Percentiles rank a stretch among this genome's conserved stretches.
Conservation (phyloP, 1,140 invertebrate species). For the Pachyrhynchus sulphureomaculatus region DNA sequence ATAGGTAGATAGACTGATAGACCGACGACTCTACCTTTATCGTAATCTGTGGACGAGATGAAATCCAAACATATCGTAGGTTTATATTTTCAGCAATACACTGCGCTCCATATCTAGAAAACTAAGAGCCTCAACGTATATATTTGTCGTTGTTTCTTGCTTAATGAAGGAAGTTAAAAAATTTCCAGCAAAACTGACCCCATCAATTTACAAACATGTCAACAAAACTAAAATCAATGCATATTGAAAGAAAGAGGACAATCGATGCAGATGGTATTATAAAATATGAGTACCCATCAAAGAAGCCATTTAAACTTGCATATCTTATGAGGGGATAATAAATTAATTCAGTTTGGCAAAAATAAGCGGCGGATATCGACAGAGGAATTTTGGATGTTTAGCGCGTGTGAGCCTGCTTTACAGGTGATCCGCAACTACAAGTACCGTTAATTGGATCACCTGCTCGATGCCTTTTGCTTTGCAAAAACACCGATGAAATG, state of each 20-base stretch:
- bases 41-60: no score
- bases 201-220: no score
- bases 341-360: conserved; percentile 28
- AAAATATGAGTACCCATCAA: conserved; percentile 25
- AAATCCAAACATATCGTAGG: no score
- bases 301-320: conserved; percentile 20
- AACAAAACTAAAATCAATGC: no score
- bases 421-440: conserved; percentile 46
- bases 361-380: conserved; percentile 13
- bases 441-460: conserved; percentile 49
- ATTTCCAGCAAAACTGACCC: no score
- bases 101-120: no score
- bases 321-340: conserved; percentile 24
- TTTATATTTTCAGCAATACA: no score
- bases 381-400: conserved; percentile 37
- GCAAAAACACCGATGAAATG: conserved; percentile 27
- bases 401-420: conserved; percentile 28
- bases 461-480: conserved; percentile 27
- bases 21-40: no score
- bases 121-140: no score
- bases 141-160: no score
- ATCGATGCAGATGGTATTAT: conserved; percentile 26
- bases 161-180: no score
- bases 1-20: no score
- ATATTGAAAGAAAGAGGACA: conserved; percentile 10